Evolutionary conservation across 2,888 invertebrate species (phyloP).

Genomic region (Aphidoletes aphidimyza): DNA sequence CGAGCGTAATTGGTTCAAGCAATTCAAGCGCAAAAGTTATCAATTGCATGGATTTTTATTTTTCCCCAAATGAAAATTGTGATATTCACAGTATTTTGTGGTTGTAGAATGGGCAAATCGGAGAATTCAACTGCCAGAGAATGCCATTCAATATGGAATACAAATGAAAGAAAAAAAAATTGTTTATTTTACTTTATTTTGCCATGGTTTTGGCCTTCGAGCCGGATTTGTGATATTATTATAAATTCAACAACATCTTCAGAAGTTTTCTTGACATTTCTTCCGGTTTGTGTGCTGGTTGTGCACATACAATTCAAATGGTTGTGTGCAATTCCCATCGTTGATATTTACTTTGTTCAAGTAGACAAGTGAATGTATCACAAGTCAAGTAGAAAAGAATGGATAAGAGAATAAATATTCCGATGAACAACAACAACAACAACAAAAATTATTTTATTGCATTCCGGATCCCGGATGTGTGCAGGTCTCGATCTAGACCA

Average conservation of each 20-base stretch:
- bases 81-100: too few species aligned
- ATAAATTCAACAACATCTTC: background rate
- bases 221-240: too few species aligned
- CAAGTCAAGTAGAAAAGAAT: conserved; percentile 4
- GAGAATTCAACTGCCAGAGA: too few species aligned
- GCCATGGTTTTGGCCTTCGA: too few species aligned
- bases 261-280: background rate
- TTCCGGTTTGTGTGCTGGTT: background rate
- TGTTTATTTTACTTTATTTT: too few species aligned
- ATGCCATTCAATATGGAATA: too few species aligned
- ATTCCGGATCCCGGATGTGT: conserved; percentile 1
- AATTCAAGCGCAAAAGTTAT: background rate
- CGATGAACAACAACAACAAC: background rate
- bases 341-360: background rate
- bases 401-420: background rate
- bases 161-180: too few species aligned
- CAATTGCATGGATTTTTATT: background rate
- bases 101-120: too few species aligned
- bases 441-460: conserved; percentile 1
- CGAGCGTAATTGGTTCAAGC: background rate
- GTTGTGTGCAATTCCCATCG: background rate
- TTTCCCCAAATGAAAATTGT: too few species aligned
- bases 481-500: too few species aligned
- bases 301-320: too few species aligned
- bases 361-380: background rate